A percentile compares a stretch with the other conserved stretches of the same genome.
Conservation (phyloP, 2,113 vertebrate genomes). For the Rhineura floridana region DNA sequence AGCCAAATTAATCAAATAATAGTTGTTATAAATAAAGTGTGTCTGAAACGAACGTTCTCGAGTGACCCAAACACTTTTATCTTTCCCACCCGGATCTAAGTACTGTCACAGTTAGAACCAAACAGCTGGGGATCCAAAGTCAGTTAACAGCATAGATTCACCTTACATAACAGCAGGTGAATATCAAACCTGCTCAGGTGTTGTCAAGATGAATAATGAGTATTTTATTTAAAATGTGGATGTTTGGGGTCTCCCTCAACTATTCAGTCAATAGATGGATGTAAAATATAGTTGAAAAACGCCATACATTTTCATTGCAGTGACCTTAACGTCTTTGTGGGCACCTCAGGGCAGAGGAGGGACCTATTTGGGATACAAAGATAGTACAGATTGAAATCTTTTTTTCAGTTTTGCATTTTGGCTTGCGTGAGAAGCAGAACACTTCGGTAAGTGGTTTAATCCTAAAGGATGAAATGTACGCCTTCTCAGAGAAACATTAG, state of each 20-base stretch:
- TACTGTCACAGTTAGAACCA: background rate
- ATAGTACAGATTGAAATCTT: background rate
- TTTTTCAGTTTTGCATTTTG: background rate
- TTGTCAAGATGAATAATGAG: background rate
- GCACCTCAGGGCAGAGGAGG: background rate
- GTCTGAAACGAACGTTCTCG: conserved; percentile 23
- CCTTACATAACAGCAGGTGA: background rate
- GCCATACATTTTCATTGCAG: background rate
- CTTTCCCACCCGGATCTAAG: background rate
- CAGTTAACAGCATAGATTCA: background rate
- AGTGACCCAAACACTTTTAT: conserved; percentile 1
- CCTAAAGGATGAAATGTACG: background rate
- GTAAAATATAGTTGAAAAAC: background rate
- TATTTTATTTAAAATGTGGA: background rate
- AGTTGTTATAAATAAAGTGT: conserved; percentile 7
- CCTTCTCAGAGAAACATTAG: no score
- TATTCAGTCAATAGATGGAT: no score
- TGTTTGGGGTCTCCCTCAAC: background rate
- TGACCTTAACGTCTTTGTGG: background rate
- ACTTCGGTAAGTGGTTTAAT: background rate
- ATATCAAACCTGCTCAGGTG: background rate
- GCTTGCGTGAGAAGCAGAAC: background rate
- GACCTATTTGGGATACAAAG: background rate
- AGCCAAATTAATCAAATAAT: conserved; percentile 26
- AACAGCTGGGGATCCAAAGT: background rate